Percentiles rank a stretch among this genome's conserved stretches.
Evolutionary conservation across 2,113 vertebrate species (phyloP).

Genomic region (Dicaeum eximium): DNA sequence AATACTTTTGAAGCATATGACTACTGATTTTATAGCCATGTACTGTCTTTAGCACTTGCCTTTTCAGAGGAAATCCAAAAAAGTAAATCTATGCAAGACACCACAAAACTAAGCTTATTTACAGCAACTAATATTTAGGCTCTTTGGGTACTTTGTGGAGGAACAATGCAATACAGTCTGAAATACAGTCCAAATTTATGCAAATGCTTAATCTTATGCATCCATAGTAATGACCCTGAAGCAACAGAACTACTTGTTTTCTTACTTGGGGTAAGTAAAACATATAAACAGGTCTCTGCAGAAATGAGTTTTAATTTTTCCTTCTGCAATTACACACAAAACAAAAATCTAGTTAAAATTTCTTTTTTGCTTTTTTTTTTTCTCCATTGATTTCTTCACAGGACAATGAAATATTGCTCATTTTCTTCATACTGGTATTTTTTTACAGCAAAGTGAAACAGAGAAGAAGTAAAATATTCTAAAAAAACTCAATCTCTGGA

Average conservation of each 20-base stretch:
- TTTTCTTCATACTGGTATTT: not conserved
- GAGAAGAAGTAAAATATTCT: not conserved
- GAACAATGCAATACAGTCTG: not conserved
- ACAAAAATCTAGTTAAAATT: not conserved
- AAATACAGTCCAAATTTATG: not conserved
- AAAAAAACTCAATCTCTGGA: not conserved
- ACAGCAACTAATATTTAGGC: not conserved
- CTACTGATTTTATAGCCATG: not conserved
- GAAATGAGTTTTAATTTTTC: not conserved
- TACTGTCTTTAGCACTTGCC: not conserved
- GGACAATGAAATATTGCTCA: not conserved
- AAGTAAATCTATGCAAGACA: not conserved
- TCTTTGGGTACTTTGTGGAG: not conserved
- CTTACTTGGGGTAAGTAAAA: not conserved
- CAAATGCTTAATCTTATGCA: not conserved
- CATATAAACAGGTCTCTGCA: not conserved
- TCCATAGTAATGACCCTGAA: not conserved
- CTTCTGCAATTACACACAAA: not conserved
- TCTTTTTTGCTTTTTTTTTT: not conserved
- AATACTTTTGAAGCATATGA: not conserved
- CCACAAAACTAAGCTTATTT: not conserved
- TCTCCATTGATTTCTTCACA: not conserved
- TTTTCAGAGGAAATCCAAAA: not conserved
- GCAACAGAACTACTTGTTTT: not conserved
- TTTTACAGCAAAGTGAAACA: not conserved